Evolutionary conservation across 2,888 invertebrate species (phyloP).

Genomic region (Netelia virgata): DNA sequence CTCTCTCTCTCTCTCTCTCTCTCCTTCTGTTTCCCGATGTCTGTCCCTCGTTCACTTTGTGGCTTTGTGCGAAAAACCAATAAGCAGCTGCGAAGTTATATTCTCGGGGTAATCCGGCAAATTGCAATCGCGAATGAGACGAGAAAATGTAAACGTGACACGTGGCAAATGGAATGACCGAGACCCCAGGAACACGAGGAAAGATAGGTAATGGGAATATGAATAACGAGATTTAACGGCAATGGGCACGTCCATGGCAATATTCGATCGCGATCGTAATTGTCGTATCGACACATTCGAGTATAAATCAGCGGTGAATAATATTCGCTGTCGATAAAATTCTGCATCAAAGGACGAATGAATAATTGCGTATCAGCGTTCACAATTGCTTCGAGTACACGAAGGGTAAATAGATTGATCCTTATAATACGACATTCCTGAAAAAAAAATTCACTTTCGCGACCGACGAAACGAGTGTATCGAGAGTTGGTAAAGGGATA

Average conservation of each 20-base stretch:
- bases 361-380: too few relatives aligned
- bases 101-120: conserved; percentile 67
- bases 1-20: conserved; percentile 40
- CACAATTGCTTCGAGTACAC: too few relatives aligned
- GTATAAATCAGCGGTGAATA: conserved; percentile 29
- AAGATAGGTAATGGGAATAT: conserved; percentile 28
- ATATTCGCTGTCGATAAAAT: neutral
- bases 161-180: conserved; percentile 16
- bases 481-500: conserved; percentile 20
- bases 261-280: conserved; percentile 36
- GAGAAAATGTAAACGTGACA: conserved; percentile 58
- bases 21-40: conserved; percentile 17
- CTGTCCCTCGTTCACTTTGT: conserved; percentile 24
- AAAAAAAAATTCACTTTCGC: neutral
- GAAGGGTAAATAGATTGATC: too few relatives aligned
- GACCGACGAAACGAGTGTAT: conserved; percentile 39
- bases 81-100: conserved; percentile 67
- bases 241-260: conserved; percentile 44
- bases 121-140: conserved; percentile 65
- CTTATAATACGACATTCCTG: too few relatives aligned
- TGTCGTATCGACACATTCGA: conserved; percentile 35
- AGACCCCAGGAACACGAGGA: neutral
- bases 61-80: conserved; percentile 68
- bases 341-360: neutral
- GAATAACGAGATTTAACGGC: conserved; percentile 51